These are phyloP conservation scores for Kryptopterus vitreolus DNA, from an alignment of 2,797 vertebrate species.

Conservation along the genomic window DNA sequence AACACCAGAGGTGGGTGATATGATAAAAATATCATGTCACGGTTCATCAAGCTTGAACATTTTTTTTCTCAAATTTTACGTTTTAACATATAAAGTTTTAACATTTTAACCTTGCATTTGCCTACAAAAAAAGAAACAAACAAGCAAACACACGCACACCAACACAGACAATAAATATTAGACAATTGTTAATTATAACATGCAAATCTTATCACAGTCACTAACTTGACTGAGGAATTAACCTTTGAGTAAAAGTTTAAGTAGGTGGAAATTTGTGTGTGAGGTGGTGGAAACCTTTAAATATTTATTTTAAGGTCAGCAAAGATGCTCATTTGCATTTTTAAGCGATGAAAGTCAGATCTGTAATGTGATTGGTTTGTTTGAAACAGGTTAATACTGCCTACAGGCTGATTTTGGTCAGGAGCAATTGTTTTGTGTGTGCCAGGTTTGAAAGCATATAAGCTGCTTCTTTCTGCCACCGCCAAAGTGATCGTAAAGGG, in stretches of 20 bases:
- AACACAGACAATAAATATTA: too few relatives aligned
- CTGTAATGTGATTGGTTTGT: neutral
- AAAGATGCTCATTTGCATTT: neutral
- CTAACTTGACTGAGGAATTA: neutral
- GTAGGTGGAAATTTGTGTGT: neutral
- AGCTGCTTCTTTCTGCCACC: slow-evolving; percentile 6
- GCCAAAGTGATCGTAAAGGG: slow-evolving; percentile 19
- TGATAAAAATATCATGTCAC: neutral
- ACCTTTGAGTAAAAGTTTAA: neutral
- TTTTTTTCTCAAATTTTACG: too few relatives aligned
- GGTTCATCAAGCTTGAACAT: slow-evolving; percentile 1
- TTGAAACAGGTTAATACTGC: slow-evolving; percentile 4
- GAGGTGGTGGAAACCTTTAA: neutral
- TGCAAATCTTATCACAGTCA: too few relatives aligned
- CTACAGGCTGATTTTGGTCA: slow-evolving; percentile 25
- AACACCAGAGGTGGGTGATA: neutral
- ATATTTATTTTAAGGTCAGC: neutral
- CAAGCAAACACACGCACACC: too few relatives aligned
- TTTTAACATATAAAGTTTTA: too few relatives aligned
- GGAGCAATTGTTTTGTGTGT: neutral
- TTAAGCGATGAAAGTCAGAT: neutral
- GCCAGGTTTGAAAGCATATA: neutral
- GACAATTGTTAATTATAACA: too few relatives aligned
- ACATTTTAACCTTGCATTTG: too few relatives aligned
- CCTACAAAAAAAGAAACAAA: too few relatives aligned